Evolutionary conservation across 2,797 vertebrate genomes (phyloP).

Genomic region (Hydrophis major): DNA sequence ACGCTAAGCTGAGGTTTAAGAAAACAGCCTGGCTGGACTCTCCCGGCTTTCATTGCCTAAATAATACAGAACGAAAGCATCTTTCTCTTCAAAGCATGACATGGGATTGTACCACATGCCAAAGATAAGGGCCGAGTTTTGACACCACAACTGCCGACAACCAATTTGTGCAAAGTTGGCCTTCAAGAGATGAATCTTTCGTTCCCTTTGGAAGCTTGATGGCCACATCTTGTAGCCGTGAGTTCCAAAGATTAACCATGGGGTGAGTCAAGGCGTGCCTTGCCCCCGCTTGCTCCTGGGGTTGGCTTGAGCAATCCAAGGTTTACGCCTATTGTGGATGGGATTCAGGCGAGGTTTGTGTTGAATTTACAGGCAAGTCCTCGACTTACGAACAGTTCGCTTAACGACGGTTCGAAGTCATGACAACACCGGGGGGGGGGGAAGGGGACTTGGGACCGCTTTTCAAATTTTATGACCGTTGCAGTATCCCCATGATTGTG

Average conservation of each 20-base stretch:
- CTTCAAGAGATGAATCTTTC: background rate
- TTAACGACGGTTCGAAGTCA: background rate
- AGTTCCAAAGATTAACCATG: background rate
- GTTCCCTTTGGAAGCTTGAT: background rate
- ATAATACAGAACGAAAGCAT: background rate
- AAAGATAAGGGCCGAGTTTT: background rate
- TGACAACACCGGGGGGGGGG: fast-evolving
- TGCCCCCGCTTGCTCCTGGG: background rate
- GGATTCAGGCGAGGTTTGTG: background rate
- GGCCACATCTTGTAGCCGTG: background rate
- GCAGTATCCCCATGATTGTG: background rate
- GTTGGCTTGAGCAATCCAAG: background rate
- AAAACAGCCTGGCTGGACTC: background rate
- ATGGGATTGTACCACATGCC: background rate
- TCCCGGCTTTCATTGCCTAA: background rate
- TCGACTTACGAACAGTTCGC: background rate
- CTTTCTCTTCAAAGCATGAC: background rate
- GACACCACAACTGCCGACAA: background rate
- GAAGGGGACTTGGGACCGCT: background rate
- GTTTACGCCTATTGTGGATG: background rate
- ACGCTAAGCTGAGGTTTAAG: background rate
- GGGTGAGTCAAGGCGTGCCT: background rate
- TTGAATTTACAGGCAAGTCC: background rate
- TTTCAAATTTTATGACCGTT: background rate
- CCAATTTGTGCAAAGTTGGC: background rate